Percentiles rank a stretch among this genome's conserved stretches.
Evolutionary conservation across 2,888 invertebrate genomes (phyloP).

Genomic region (Scelioninae gen. 2): DNA sequence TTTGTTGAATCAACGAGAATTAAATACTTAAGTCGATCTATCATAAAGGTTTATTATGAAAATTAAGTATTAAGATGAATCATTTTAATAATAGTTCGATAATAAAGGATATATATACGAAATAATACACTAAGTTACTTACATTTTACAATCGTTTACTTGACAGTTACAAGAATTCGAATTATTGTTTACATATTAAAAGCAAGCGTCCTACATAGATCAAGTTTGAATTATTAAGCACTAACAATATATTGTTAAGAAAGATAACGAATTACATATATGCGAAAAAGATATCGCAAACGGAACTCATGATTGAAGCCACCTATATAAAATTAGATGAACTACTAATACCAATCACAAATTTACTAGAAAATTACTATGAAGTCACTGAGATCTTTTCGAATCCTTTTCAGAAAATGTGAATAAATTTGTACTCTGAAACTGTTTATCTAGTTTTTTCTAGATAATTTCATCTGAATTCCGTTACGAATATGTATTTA

Average conservation of each 20-base stretch:
- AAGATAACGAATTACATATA: no score
- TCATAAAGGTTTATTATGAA: conserved; percentile 5
- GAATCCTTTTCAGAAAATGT: no score
- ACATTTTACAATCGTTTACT: conserved; percentile 8
- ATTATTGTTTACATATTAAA: conserved; percentile 46
- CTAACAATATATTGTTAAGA: background rate
- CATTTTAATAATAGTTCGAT: background rate
- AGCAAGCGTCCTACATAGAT: conserved; percentile 25
- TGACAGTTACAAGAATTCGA: conserved; percentile 45
- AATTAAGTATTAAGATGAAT: background rate
- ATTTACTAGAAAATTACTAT: no score
- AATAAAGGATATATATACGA: background rate
- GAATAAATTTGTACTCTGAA: no score
- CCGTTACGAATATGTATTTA: no score
- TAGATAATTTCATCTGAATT: no score
- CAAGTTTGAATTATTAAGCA: conserved; percentile 25
- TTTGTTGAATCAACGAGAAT: conserved; percentile 8
- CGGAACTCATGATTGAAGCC: no score
- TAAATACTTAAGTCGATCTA: conserved; percentile 7
- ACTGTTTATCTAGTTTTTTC: no score
- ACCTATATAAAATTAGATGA: no score
- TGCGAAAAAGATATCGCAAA: no score
- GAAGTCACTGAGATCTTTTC: no score
- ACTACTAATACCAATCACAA: no score
- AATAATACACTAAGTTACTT: background rate